Conservation (phyloP, 2,113 vertebrate genomes). For the Zosterops hypoxanthus region DNA sequence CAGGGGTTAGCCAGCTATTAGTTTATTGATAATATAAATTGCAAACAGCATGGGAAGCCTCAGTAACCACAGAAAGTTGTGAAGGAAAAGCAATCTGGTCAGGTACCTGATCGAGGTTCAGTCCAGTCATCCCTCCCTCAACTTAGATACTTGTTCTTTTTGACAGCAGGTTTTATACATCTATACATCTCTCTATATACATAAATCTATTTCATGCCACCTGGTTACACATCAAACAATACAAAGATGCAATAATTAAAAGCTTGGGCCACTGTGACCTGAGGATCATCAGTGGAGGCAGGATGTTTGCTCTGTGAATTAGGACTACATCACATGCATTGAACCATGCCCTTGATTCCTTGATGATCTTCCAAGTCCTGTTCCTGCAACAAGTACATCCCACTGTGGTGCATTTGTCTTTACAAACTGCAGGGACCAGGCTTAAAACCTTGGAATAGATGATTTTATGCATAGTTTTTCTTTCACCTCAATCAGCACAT, state of each 20-base stretch:
- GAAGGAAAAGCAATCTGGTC: neutral
- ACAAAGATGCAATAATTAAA: neutral
- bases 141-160: neutral
- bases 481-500: neutral
- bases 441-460: neutral
- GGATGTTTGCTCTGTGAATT: neutral
- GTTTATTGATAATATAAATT: slow-evolving; percentile 29
- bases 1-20: neutral
- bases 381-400: neutral
- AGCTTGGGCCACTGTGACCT: neutral
- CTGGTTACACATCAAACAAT: neutral
- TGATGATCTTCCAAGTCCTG: neutral
- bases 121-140: neutral
- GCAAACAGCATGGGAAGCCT: neutral
- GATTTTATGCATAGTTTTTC: neutral
- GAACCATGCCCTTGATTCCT: neutral
- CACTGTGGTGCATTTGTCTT: neutral
- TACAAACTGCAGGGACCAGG: neutral
- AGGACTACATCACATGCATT: neutral
- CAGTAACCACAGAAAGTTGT: neutral
- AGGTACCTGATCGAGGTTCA: rapidly evolving
- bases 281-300: neutral
- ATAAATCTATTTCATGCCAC: neutral
- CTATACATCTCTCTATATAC: neutral
- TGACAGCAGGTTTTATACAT: neutral